phyloP scores from a whole-genome alignment of 2,113 vertebrate species.

The Amblyornis subalaris region DNA sequence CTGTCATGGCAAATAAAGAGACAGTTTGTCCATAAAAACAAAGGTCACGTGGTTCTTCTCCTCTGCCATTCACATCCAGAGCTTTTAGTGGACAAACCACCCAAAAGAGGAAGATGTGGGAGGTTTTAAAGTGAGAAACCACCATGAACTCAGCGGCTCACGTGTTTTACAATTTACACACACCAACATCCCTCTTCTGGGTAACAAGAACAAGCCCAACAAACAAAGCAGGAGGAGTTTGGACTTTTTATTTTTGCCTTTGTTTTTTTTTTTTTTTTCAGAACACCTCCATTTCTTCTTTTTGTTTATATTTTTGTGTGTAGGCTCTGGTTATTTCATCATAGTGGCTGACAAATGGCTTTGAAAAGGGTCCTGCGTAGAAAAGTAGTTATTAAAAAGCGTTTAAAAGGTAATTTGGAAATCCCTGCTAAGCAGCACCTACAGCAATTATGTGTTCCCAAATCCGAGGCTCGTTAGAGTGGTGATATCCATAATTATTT shows the following conservation, averaged over 20 bases:
- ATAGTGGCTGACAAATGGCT: background rate
- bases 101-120: background rate
- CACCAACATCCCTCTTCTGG: background rate
- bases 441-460: background rate
- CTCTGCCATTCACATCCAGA: background rate
- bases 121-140: background rate
- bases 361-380: background rate
- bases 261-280: background rate
- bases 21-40: background rate
- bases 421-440: background rate
- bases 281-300: background rate
- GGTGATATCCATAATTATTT: background rate
- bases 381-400: background rate
- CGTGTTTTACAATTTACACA: background rate
- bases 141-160: background rate
- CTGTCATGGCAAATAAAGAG: background rate
- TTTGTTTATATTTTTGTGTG: background rate
- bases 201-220: background rate
- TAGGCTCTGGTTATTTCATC: background rate
- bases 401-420: background rate
- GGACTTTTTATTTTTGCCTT: background rate
- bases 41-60: background rate
- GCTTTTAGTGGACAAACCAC: background rate
- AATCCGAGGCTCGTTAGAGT: background rate
- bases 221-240: background rate